Conservation (phyloP, 2,113 vertebrate species). For the Garra rufa region DNA sequence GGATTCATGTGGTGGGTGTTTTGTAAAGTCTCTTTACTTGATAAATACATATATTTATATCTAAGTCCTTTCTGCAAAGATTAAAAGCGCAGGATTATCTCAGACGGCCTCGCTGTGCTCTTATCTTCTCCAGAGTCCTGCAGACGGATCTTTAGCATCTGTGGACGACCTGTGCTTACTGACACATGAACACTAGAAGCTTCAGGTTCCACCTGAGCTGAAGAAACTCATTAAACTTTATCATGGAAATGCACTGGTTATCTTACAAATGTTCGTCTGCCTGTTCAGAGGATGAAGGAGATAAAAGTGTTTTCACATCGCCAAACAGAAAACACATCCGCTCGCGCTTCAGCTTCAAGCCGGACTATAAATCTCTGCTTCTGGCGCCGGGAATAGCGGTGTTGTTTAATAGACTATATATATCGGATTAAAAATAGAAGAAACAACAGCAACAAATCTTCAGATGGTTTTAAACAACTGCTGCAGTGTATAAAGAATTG, state of each 20-base stretch:
- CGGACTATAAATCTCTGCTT: neutral
- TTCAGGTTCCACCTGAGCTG: neutral
- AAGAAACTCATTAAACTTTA: slow-evolving; percentile 27
- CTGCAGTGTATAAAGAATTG: neutral
- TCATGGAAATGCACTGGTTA: neutral
- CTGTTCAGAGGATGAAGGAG: neutral
- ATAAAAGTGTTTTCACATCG: slow-evolving; percentile 5
- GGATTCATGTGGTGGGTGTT: neutral
- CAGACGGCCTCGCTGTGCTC: neutral
- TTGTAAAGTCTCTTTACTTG: neutral
- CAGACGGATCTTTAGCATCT: neutral
- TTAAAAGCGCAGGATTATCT: neutral
- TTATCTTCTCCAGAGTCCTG: slow-evolving; percentile 10
- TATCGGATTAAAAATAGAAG: neutral
- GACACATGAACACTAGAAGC: slow-evolving; percentile 7
- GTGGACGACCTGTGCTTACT: neutral
- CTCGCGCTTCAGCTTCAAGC: neutral
- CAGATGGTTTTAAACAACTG: neutral
- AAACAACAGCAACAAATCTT: slow-evolving; percentile 10
- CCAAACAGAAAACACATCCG: slow-evolving; percentile 3
- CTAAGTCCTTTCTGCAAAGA: neutral
- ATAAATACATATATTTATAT: neutral
- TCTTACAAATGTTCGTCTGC: neutral
- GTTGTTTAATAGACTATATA: neutral
- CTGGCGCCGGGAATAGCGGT: neutral